phyloP scores from a whole-genome alignment of 2,888 invertebrate genomes.

The Drosophila falleni region DNA sequence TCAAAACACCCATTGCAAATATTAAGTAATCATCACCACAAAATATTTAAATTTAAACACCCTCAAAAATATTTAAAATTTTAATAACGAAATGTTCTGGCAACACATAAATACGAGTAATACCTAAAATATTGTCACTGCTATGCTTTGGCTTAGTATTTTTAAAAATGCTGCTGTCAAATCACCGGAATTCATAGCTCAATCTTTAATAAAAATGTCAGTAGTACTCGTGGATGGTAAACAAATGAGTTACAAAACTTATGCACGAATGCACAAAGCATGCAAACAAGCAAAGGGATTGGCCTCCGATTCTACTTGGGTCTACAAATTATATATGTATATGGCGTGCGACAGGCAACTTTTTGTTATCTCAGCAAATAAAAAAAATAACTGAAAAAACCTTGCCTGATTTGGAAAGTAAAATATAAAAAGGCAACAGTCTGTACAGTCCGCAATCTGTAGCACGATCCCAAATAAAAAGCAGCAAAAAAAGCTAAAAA shows the following conservation, averaged over 20 bases:
- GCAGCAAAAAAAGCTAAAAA: background rate
- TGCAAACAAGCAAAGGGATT: conserved; percentile 65
- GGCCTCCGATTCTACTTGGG: conserved; percentile 7
- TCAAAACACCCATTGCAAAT: background rate
- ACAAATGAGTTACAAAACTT: conserved; percentile 81
- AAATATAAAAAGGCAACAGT: conserved; percentile 27
- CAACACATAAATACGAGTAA: background rate
- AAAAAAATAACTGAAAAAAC: conserved; percentile 28
- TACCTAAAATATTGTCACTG: conserved; percentile 8
- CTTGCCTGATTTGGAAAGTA: conserved; percentile 43
- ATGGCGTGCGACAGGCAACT: conserved; percentile 63
- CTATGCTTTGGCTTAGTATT: background rate
- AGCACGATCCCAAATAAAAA: conserved; percentile 48
- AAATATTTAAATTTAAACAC: background rate
- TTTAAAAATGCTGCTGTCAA: conserved; percentile 8
- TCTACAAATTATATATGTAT: conserved; percentile 58
- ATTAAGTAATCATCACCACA: background rate
- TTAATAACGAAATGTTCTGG: background rate
- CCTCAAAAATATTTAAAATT: background rate
- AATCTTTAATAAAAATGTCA: conserved; percentile 71
- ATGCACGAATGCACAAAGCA: conserved; percentile 78
- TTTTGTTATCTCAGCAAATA: conserved; percentile 66
- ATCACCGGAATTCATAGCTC: conserved; percentile 56
- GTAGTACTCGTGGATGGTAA: conserved; percentile 54
- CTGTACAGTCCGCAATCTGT: conserved; percentile 47